A percentile compares a stretch with the other conserved stretches of the same genome.
These are phyloP conservation scores for Phaenicophaeus curvirostris DNA, from an alignment of 2,797 vertebrate species.

Conservation along the genomic window DNA sequence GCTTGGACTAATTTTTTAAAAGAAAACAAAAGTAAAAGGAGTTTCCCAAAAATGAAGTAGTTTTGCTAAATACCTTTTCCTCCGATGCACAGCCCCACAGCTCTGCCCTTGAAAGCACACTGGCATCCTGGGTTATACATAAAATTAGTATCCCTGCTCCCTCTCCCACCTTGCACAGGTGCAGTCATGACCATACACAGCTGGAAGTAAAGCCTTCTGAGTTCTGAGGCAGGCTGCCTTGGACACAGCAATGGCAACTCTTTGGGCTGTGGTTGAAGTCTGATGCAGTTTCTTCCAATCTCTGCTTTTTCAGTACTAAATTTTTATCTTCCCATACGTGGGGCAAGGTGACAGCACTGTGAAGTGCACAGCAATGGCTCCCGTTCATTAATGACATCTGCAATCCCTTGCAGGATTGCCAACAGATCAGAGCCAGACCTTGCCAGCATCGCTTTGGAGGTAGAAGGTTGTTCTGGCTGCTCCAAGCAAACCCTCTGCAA, in stretches of 20 bases:
- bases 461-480: neutral
- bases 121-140: neutral
- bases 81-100: neutral
- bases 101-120: neutral
- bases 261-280: neutral
- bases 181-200: rapidly evolving
- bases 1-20: neutral
- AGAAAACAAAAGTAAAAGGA: no score
- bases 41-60: neutral
- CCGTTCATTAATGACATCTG: rapidly evolving
- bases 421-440: no score
- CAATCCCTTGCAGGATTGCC: rapidly evolving
- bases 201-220: no score
- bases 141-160: neutral
- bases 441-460: neutral
- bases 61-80: neutral
- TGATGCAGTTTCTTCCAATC: neutral
- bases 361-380: rapidly evolving
- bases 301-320: neutral
- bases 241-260: rapidly evolving
- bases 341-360: neutral
- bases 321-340: neutral
- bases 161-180: neutral
- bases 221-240: no score
- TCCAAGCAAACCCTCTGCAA: neutral